phyloP scores from a whole-genome alignment of 2,888 invertebrate species.

The Melipona beecheii region DNA sequence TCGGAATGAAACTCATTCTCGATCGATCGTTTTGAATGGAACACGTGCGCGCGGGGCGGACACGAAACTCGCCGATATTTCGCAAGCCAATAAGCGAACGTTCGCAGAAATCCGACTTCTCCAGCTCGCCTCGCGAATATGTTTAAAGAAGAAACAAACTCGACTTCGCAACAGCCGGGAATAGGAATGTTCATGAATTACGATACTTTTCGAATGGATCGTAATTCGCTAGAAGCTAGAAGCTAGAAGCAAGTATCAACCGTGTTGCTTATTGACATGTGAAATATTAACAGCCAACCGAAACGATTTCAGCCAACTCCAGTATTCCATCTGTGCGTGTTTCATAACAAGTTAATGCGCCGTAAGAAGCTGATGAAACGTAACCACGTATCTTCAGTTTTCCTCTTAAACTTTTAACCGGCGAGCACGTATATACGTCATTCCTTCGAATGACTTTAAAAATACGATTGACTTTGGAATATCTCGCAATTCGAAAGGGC shows the following conservation, averaged over 20 bases:
- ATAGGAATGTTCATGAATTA: conserved; percentile 1
- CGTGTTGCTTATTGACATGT: not conserved
- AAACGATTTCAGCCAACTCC: not conserved
- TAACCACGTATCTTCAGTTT: not conserved
- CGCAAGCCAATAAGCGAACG: not conserved
- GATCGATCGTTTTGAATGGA: conserved; percentile 18
- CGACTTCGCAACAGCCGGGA: not conserved
- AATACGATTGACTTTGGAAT: too few species aligned
- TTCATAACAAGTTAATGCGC: conserved; percentile 15
- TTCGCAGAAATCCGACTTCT: not conserved
- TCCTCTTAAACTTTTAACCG: not conserved
- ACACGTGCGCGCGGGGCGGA: not conserved
- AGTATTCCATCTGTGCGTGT: not conserved
- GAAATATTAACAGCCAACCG: not conserved
- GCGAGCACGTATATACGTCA: too few species aligned
- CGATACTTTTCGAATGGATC: conserved; percentile 20
- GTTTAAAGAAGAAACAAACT: conserved; percentile 25
- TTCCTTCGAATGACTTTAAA: too few species aligned
- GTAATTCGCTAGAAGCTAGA: conserved; percentile 28
- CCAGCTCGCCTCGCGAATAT: not conserved
- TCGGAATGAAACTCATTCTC: conserved; percentile 26
- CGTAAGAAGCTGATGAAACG: conserved; percentile 2
- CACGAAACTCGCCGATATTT: not conserved
- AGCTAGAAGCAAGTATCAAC: not conserved
- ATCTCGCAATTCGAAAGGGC: too few species aligned